Evolutionary conservation across 2,797 vertebrate genomes (phyloP), one percentile per base, ranked within the genome.

Genomic region (Lagocephalus sceleratus): DNA sequence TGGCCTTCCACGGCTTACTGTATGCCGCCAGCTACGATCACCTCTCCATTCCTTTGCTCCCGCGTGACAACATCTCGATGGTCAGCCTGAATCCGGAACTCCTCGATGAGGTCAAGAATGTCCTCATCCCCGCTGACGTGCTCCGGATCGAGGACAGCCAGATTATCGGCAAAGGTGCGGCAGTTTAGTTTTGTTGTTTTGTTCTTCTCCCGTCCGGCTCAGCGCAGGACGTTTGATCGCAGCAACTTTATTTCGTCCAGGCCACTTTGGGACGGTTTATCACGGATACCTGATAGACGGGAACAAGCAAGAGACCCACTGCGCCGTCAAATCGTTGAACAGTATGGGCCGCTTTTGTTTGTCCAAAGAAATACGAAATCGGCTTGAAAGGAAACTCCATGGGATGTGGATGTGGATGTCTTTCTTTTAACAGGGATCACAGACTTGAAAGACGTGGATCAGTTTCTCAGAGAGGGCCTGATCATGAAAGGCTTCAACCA

Each of bases 401-500:
- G 55, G 40, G 19, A 47, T 7, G 35, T 67, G 3, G 61, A 16
- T 25, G 20, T 60, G 43, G 54, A 12, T 23, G 1, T 15, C 2
- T 50, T 1, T 54, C 1, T 53, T 72, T 60, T 57, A 20, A 54
- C 48, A 98, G 95, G 96, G 66, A 99, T 98, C 80, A 95, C 94
- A 0, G 95, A 98, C 26, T 62, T 94, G 16, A 91, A 88, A 48
- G 94, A 97, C 54, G 96, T 97, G 57, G 94, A 98, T 68, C 95
- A 95, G 77, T 99, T 99, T 77, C 89, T 98, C 43, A 91, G 91
- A 0, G 96, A 98, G 72, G 97, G 96, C 25, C 94, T 99, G 76
- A 91, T 98, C 54, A 99, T 99, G 97, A 96, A 97, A 51, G 91
- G 87, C 17, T 96, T 99, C 69, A 88, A 95, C 73, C 96, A 99